These are phyloP conservation scores for Colostygia pectinataria DNA, from an alignment of 2,888 invertebrate genomes.

Conservation along the genomic window DNA sequence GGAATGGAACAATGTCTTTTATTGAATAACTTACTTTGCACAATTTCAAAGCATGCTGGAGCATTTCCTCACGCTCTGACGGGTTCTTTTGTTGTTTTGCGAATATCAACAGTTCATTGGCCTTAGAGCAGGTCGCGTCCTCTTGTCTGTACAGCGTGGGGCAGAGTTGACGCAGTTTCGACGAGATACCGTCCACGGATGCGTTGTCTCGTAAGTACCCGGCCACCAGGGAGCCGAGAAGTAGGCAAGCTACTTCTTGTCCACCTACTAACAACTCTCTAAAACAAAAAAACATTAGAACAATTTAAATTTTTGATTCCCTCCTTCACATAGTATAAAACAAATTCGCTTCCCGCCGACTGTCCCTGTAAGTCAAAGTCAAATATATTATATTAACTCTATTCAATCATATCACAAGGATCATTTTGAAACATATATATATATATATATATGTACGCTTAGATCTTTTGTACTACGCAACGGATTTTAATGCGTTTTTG, in stretches of 20 bases:
- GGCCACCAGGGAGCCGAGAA: conserved; percentile 93
- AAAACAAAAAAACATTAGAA: no score
- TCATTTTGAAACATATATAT: no score
- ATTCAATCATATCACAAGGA: no score
- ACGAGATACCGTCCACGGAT: conserved; percentile 95
- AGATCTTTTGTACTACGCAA: no score
- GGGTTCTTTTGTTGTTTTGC: conserved; percentile 89
- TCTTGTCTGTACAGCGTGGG: conserved; percentile 96
- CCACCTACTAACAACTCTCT: conserved; percentile 91
- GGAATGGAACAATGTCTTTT: not conserved
- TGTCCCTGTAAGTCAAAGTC: no score
- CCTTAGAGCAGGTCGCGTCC: conserved; percentile 98
- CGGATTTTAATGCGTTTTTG: no score
- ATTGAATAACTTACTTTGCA: conserved; percentile 85
- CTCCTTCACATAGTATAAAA: no score
- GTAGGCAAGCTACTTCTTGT: conserved; percentile 84
- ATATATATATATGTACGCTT: no score
- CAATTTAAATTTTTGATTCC: no score
- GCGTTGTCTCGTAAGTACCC: conserved; percentile 98
- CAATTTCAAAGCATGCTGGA: conserved; percentile 90
- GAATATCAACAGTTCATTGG: conserved; percentile 93
- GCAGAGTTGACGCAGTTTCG: conserved; percentile 93
- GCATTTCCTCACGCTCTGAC: conserved; percentile 89
- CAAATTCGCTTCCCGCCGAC: no score
- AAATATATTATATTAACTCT: no score